A percentile compares a stretch with the other conserved stretches of the same genome.
phyloP scores from a whole-genome alignment of 2,113 vertebrate genomes.

The Morone saxatilis region DNA sequence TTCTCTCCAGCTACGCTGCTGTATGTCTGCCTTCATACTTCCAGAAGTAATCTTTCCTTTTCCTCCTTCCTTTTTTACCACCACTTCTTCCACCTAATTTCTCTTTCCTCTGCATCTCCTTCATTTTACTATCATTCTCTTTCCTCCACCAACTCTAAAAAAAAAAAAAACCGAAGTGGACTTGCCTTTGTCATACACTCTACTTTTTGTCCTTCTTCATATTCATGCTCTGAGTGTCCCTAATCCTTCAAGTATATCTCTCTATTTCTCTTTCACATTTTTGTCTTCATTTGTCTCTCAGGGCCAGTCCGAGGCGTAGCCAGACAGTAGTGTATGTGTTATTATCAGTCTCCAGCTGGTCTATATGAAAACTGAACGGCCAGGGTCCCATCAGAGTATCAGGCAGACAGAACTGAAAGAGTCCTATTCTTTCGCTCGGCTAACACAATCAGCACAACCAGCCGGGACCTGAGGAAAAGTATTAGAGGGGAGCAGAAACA shows the following conservation, averaged over 20 bases:
- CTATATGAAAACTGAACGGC: conserved; percentile 50
- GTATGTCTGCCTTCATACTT: conserved; percentile 10
- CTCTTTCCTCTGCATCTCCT: conserved; percentile 12
- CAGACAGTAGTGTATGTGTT: conserved; percentile 58
- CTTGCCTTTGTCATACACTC: conserved; percentile 28
- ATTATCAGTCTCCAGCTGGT: conserved; percentile 70
- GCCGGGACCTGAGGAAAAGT: conserved; percentile 67
- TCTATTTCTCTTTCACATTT: conserved; percentile 41
- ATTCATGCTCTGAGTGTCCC: conserved; percentile 44
- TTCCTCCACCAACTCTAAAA: neutral
- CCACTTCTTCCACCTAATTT: conserved; percentile 36
- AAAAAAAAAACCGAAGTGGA: neutral
- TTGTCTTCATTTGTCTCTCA: conserved; percentile 33
- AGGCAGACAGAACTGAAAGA: conserved; percentile 56
- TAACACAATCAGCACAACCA: conserved; percentile 69
- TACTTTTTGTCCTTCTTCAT: conserved; percentile 61
- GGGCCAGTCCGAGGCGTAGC: conserved; percentile 32
- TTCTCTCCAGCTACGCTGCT: conserved; percentile 5
- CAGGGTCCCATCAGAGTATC: conserved; percentile 64
- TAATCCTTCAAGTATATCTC: conserved; percentile 69
- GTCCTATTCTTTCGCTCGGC: conserved; percentile 54
- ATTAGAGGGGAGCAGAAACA: conserved; percentile 58
- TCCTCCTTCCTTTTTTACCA: neutral
- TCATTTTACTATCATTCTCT: neutral
- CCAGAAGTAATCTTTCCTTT: conserved; percentile 27